phyloP scores from a whole-genome alignment of 2,797 vertebrate species.

The Orestias chungarensis region DNA sequence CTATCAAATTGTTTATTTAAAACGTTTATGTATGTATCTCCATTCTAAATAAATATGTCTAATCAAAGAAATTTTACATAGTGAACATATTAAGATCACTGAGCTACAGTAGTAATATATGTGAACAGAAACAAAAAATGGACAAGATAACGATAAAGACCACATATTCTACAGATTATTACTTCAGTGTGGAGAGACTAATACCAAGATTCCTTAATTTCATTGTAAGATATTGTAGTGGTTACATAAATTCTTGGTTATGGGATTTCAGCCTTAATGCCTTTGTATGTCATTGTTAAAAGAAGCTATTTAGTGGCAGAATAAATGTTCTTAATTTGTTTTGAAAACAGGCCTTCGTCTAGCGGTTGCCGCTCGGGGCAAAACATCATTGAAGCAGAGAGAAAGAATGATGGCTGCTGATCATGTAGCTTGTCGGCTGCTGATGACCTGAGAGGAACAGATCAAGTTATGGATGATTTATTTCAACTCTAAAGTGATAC shows the following conservation, averaged over 20 bases:
- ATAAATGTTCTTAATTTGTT: slow-evolving; percentile 60
- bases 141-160: slow-evolving; percentile 2
- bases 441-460: slow-evolving; percentile 59
- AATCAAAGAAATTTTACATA: neutral
- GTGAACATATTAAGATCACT: neutral
- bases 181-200: no score
- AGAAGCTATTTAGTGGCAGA: slow-evolving; percentile 41
- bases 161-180: neutral
- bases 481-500: slow-evolving; percentile 60
- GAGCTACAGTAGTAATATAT: neutral
- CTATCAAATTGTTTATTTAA: neutral
- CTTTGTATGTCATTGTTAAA: slow-evolving; percentile 13
- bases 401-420: slow-evolving; percentile 60
- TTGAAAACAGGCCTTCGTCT: slow-evolving; percentile 27
- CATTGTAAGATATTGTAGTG: neutral
- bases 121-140: neutral
- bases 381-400: slow-evolving; percentile 34
- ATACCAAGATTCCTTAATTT: neutral
- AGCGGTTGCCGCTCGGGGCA: slow-evolving; percentile 32
- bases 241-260: neutral
- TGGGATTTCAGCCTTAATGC: slow-evolving; percentile 14
- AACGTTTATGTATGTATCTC: neutral
- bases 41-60: neutral
- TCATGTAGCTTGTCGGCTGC: slow-evolving; percentile 45
- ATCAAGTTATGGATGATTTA: slow-evolving; percentile 69